phyloP scores from a whole-genome alignment of 1,140 invertebrate species.

The Anagrus nilaparvatae region DNA sequence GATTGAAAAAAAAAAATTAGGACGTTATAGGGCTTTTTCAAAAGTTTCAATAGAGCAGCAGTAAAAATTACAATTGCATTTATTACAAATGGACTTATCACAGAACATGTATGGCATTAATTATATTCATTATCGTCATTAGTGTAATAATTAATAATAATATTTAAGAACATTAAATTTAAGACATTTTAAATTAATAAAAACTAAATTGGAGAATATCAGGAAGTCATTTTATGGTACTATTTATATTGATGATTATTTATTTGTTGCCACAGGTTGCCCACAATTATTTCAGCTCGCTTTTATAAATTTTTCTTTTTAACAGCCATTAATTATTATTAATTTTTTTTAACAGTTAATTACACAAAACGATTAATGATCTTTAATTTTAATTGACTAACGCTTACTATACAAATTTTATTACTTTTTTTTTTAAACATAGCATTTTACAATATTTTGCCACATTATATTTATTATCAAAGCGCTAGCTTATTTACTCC shows the following conservation, averaged over 20 bases:
- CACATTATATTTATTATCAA: slow-evolving; percentile 11
- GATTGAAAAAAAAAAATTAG: slow-evolving; percentile 25
- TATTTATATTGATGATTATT: slow-evolving; percentile 40
- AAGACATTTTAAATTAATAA: slow-evolving; percentile 34
- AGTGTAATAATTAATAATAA: slow-evolving; percentile 10
- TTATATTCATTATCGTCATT: slow-evolving; percentile 40
- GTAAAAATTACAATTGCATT: slow-evolving; percentile 39
- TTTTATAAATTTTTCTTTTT: slow-evolving; percentile 8
- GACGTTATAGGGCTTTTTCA: slow-evolving; percentile 22
- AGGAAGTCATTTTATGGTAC: slow-evolving; percentile 40
- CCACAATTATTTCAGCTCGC: slow-evolving; percentile 38
- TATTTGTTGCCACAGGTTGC: slow-evolving; percentile 34
- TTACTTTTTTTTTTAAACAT: slow-evolving; percentile 17
- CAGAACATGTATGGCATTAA: slow-evolving; percentile 49
- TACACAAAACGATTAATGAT: slow-evolving; percentile 34
- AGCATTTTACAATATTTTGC: slow-evolving; percentile 11
- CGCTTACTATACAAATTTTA: slow-evolving; percentile 34
- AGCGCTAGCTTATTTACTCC: slow-evolving; percentile 11
- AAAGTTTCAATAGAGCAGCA: slow-evolving; percentile 24
- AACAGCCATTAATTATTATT: slow-evolving; percentile 1
- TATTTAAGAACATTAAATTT: slow-evolving; percentile 21
- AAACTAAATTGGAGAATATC: slow-evolving; percentile 40
- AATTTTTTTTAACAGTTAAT: slow-evolving; percentile 20
- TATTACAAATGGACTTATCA: slow-evolving; percentile 46
- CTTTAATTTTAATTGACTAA: slow-evolving; percentile 40